Conservation (phyloP, 2,113 vertebrate genomes). For the Melanotaenia duboulayi region DNA sequence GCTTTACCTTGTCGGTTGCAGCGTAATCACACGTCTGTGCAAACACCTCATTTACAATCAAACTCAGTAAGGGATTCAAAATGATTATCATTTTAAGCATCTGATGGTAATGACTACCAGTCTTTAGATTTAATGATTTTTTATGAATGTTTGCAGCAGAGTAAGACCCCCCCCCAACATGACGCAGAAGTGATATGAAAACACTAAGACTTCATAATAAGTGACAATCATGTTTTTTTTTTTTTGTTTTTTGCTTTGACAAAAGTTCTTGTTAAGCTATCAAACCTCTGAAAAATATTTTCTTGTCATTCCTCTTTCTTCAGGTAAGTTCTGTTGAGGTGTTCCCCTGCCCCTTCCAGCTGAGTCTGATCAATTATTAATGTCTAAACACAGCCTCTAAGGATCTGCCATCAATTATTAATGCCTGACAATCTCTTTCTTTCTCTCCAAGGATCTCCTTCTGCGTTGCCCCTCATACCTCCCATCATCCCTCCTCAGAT, state of each 20-base stretch:
- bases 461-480: slow-evolving; percentile 35
- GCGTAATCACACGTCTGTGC: slow-evolving; percentile 4
- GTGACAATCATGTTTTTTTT: no score
- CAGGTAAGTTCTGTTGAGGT: slow-evolving; percentile 42
- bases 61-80: background rate
- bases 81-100: slow-evolving; percentile 27
- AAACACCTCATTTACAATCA: slow-evolving; percentile 40
- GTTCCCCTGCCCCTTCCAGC: slow-evolving; percentile 57
- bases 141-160: no score
- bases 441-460: slow-evolving; percentile 70
- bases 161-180: no score
- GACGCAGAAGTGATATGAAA: no score
- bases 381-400: slow-evolving; percentile 67
- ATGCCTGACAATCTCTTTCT: slow-evolving; percentile 55
- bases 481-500: slow-evolving; percentile 31
- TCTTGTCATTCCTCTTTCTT: slow-evolving; percentile 23
- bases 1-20: background rate
- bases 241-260: background rate
- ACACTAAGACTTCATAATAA: no score
- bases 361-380: slow-evolving; percentile 75
- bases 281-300: background rate
- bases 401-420: slow-evolving; percentile 74
- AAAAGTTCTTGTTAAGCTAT: slow-evolving; percentile 5
- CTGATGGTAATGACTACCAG: slow-evolving; percentile 3
- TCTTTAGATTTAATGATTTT: background rate